A percentile compares a stretch with the other conserved stretches of the same genome.
phyloP scores from a whole-genome alignment of 2,797 vertebrate species.

The Florisuga fusca region DNA sequence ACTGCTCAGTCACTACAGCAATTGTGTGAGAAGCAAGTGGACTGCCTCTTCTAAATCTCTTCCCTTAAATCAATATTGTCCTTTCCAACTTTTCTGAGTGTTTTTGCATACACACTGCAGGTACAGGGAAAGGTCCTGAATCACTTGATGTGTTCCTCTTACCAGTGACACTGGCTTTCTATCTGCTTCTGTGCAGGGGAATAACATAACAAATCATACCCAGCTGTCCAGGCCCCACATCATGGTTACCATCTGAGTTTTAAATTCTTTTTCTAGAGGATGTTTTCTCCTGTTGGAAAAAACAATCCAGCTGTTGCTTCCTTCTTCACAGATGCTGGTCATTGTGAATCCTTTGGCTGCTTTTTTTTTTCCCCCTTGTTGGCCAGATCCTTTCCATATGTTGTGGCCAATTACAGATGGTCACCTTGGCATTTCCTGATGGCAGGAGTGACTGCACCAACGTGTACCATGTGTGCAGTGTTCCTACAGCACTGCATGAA shows the following conservation, averaged over 20 bases:
- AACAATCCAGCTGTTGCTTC: conserved; percentile 11
- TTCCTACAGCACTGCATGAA: not conserved
- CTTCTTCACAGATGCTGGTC: conserved; percentile 30
- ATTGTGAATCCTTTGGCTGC: not conserved
- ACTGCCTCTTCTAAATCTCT: not conserved
- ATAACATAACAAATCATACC: not conserved
- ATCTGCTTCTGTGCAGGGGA: not conserved
- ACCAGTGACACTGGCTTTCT: not conserved
- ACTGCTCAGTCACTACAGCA: not conserved
- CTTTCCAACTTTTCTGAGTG: not conserved
- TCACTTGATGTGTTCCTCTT: not conserved
- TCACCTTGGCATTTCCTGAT: conserved; percentile 48
- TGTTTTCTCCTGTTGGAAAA: conserved; percentile 31
- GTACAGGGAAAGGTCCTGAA: not conserved
- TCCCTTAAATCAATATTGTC: not conserved
- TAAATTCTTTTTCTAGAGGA: not conserved
- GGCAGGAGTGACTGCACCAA: conserved; percentile 33
- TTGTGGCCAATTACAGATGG: conserved; percentile 60
- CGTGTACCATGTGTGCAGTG: not conserved
- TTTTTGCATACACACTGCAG: rapidly evolving
- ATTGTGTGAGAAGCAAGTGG: not conserved
- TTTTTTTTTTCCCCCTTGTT: conserved; percentile 7
- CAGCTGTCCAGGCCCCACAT: not conserved
- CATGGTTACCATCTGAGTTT: not conserved
- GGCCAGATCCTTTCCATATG: conserved; percentile 65